Percentiles rank a stretch among this genome's conserved stretches.
phyloP scores from a whole-genome alignment of 2,113 vertebrate species.

The Hippocampus barbouri region DNA sequence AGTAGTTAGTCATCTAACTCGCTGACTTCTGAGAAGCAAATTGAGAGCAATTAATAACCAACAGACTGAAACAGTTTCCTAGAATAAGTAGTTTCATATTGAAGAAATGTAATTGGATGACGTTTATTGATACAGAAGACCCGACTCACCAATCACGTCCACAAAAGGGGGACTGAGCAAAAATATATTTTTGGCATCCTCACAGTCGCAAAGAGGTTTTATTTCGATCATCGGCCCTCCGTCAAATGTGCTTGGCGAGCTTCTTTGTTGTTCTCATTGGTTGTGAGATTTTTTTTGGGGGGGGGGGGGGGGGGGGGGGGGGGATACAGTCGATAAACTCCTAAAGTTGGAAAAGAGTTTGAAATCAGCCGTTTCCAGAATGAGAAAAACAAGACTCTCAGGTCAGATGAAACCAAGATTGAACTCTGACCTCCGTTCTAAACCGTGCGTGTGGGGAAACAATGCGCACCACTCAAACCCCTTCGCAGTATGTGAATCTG shows the following conservation, averaged over 20 bases:
- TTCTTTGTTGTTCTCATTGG: neutral
- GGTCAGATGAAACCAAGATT: neutral
- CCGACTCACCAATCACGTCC: no score
- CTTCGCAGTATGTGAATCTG: neutral
- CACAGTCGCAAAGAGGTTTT: no score
- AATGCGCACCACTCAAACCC: neutral
- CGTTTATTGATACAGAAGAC: neutral
- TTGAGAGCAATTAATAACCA: neutral
- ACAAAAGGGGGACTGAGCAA: no score
- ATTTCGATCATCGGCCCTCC: no score
- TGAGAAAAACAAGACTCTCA: neutral
- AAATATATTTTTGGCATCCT: no score
- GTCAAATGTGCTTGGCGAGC: no score
- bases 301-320: no score
- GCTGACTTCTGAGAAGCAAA: neutral
- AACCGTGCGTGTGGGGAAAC: neutral
- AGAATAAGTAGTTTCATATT: neutral
- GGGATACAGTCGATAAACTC: neutral
- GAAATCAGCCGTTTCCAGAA: neutral
- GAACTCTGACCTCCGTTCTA: constrained; percentile 1
- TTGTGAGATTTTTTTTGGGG: neutral
- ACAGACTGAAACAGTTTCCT: neutral
- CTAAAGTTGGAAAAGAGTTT: neutral
- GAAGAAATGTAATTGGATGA: neutral
- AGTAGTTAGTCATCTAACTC: neutral